Evolutionary conservation across 1,140 invertebrate genomes (phyloP), one percentile per base, ranked within the genome.

Genomic region (Pseudobourletiella spinata): DNA sequence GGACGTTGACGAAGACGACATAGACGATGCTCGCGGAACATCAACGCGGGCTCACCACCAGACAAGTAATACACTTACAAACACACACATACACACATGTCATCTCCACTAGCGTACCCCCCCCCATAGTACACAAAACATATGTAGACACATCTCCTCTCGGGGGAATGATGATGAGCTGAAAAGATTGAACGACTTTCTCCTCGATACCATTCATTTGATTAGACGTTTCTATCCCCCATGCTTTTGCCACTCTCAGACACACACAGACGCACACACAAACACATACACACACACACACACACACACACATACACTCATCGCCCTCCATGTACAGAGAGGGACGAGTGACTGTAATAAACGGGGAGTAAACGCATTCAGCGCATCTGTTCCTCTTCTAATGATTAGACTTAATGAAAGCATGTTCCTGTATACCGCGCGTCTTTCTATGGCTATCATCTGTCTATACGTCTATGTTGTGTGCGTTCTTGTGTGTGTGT

Each of bases 151-250:
- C n/a, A n/a, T n/a, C n/a, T n/a, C n/a, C n/a, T n/a, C n/a, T n/a
- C n/a, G n/a, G 32, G n/a, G 32, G 32, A 26, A 51, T 26, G 24
- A 51, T 51, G 48, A 51, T 51, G 48, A 51, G 48, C 48, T 51
- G 24, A 51, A 51, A 24, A 51, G 48, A 51, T 51, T 51, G 48
- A 51, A 25, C 14, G 48, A 51, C 48, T 51, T 51, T 51, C 48
- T 51, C 48, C 48, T 51, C 48, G 6, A 51, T 51, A 26, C 24
- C 48, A 51, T 51, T 51, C 24, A 51, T 24, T 51, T 11, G 48
- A 51, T 51, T 51, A 51, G 4, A 51, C 3, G 25, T 22, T 51
- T 18, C 6, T 20, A 46, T 14, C 18, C 32, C 32, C n/a, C 32
- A n/a, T 39, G 32, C n/a, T 8, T 39, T 11, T 39, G n/a, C 32